phyloP scores from a whole-genome alignment of 2,113 vertebrate genomes.

The Sula dactylatra region DNA sequence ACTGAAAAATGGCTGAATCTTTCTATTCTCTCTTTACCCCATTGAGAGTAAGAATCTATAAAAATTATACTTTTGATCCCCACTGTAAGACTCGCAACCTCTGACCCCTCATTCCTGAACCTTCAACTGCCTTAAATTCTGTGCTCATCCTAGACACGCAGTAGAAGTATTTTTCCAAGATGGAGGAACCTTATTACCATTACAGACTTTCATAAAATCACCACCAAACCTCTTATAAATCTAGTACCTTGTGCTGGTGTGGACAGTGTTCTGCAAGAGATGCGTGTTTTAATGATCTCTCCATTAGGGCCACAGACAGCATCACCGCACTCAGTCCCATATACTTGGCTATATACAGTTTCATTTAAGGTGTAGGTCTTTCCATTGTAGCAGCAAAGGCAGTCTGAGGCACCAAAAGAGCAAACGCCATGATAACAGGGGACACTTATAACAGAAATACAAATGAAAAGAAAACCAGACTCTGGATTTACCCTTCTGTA shows the following conservation, averaged over 20 bases:
- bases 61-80: background rate
- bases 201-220: background rate
- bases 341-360: conserved; percentile 70
- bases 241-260: conserved; percentile 30
- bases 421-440: background rate
- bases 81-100: background rate
- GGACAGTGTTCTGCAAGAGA: background rate
- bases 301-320: conserved; percentile 74
- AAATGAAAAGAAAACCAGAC: background rate
- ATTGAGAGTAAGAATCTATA: background rate
- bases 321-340: conserved; percentile 71
- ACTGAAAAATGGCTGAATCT: background rate
- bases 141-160: background rate
- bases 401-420: conserved; percentile 64
- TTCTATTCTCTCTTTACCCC: background rate
- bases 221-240: background rate
- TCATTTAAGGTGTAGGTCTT: conserved; percentile 74
- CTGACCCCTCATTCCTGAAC: background rate
- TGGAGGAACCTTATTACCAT: background rate
- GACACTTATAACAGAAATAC: background rate
- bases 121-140: background rate
- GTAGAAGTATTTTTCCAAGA: background rate
- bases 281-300: conserved; percentile 25
- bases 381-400: conserved; percentile 76
- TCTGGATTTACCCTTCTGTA: background rate